phyloP scores from a whole-genome alignment of 2,113 vertebrate species.

The Menura novaehollandiae region DNA sequence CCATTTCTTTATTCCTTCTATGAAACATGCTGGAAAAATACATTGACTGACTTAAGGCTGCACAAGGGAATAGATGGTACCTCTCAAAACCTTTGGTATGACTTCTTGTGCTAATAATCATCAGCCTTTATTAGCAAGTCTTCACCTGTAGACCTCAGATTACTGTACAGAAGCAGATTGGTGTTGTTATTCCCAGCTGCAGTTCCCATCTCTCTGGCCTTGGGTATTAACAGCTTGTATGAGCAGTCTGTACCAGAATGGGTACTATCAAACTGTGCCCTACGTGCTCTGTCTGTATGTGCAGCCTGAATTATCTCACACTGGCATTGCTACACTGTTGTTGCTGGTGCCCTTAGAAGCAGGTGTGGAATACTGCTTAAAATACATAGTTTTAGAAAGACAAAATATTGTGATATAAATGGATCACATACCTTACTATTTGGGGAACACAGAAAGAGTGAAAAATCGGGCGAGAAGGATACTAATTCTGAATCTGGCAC shows the following conservation, averaged over 20 bases:
- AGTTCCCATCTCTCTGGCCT: not conserved
- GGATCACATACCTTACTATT: not conserved
- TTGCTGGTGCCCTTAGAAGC: not conserved
- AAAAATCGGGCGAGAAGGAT: not conserved
- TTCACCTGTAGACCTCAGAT: not conserved
- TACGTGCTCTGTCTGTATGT: rapidly evolving
- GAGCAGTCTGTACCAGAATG: not conserved
- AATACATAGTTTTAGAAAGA: not conserved
- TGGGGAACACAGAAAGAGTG: not conserved
- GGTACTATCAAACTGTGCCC: not conserved
- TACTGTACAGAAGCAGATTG: not conserved
- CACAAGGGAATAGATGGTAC: not conserved
- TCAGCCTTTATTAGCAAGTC: not conserved
- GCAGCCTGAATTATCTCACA: not conserved
- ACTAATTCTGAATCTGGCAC: not conserved
- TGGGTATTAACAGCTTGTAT: not conserved
- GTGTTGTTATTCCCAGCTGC: not conserved
- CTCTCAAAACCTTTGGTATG: not conserved
- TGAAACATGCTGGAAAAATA: not conserved
- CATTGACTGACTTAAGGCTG: not conserved
- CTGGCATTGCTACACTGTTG: rapidly evolving
- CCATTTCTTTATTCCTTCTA: not conserved
- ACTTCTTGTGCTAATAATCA: not conserved
- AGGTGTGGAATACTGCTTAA: not conserved
- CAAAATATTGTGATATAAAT: not conserved